Evolutionary conservation across 2,888 invertebrate species (phyloP).

Genomic region (Scaeva pyrastri): DNA sequence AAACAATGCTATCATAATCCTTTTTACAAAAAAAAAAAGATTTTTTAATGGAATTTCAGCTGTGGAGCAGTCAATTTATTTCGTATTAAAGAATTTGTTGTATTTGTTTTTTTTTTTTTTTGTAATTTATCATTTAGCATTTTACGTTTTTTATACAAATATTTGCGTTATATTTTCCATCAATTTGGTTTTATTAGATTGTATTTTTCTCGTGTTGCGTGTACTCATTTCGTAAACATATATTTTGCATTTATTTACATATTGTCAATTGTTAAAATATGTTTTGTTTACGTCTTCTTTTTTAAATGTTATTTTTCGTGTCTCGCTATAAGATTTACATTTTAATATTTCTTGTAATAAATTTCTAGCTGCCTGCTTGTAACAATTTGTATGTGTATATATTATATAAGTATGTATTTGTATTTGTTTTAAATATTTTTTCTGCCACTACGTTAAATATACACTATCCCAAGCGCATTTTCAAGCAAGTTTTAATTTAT

Average conservation of each 20-base stretch:
- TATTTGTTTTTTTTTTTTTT: no score
- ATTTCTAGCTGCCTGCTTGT: slow-evolving; percentile 58
- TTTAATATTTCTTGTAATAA: slow-evolving; percentile 47
- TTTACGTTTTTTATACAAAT: slow-evolving; percentile 52
- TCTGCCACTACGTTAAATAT: slow-evolving; percentile 67
- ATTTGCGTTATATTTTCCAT: slow-evolving; percentile 32
- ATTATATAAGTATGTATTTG: slow-evolving; percentile 51
- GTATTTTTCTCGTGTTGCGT: slow-evolving; percentile 39
- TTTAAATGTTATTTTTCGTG: slow-evolving; percentile 54
- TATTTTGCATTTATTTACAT: slow-evolving; percentile 71
- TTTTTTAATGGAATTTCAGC: slow-evolving; percentile 44
- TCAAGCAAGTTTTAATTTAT: slow-evolving; percentile 66
- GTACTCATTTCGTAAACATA: slow-evolving; percentile 58
- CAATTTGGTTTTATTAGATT: slow-evolving; percentile 49
- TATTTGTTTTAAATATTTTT: slow-evolving; percentile 37
- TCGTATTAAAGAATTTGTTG: slow-evolving; percentile 31
- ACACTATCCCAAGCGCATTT: slow-evolving; percentile 72
- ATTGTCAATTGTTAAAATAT: slow-evolving; percentile 74
- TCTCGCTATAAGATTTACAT: slow-evolving; percentile 40
- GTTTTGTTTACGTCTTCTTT: slow-evolving; percentile 35
- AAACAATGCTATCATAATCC: slow-evolving; percentile 40
- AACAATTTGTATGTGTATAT: slow-evolving; percentile 38
- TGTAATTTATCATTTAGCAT: slow-evolving; percentile 1
- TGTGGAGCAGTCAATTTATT: slow-evolving; percentile 64
- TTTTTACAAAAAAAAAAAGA: slow-evolving; percentile 54